Percentiles rank a stretch among this genome's conserved stretches.
Conservation (phyloP, 2,113 vertebrate genomes). For the Heptranchias perlo region DNA sequence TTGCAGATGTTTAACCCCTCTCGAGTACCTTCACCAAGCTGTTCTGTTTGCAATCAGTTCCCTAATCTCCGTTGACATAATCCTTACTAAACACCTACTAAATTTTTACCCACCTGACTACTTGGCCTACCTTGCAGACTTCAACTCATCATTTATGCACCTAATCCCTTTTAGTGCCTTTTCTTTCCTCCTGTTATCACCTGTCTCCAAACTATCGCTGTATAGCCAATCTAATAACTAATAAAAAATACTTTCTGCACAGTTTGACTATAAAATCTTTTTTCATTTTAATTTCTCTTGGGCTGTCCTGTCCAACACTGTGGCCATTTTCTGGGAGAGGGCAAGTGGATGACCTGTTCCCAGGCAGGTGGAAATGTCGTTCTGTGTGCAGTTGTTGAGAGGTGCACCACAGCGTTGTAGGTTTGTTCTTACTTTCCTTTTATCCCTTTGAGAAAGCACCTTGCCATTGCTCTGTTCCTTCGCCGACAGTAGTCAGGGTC, state of each 20-base stretch:
- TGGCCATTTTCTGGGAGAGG: not conserved
- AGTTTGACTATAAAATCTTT: not conserved
- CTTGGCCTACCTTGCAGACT: not conserved
- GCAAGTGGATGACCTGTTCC: not conserved
- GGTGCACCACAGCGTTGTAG: not conserved
- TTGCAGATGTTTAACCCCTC: not conserved
- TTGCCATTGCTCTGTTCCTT: not conserved
- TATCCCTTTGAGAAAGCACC: not conserved
- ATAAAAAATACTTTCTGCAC: not conserved
- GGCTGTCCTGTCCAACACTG: too few species aligned
- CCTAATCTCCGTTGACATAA: not conserved
- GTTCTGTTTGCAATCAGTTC: not conserved
- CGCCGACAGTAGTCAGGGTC: not conserved
- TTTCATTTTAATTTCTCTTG: not conserved
- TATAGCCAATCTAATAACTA: not conserved
- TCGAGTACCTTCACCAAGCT: not conserved
- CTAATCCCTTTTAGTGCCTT: too few species aligned
- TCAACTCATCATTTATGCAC: not conserved
- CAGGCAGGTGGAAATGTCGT: not conserved
- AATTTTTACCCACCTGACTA: too few species aligned
- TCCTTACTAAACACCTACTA: not conserved
- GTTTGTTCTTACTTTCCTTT: not conserved
- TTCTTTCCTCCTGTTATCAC: not conserved
- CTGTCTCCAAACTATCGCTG: not conserved
- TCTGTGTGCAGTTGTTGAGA: not conserved